Conservation (phyloP, 2,888 invertebrate genomes). For the Athalia rosae region DNA sequence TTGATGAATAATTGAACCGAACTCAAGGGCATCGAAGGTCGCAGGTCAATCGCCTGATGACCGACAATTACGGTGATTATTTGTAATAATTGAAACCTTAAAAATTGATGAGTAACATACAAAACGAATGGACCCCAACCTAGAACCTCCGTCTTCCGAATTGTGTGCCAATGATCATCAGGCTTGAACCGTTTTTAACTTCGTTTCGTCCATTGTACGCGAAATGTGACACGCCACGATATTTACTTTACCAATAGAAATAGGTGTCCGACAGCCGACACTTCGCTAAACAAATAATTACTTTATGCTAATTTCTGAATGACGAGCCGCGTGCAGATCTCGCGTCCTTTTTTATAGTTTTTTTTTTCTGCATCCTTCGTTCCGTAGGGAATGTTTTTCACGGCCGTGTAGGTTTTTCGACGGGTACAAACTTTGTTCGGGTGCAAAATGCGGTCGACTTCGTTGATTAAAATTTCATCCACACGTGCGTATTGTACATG, state of each 20-base stretch:
- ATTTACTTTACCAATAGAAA: not conserved
- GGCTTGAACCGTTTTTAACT: not conserved
- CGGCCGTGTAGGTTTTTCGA: slow-evolving; percentile 63
- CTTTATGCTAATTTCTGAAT: slow-evolving; percentile 62
- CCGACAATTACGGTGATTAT: too few relatives aligned
- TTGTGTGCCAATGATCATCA: too few relatives aligned
- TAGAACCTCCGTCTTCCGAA: slow-evolving; percentile 36
- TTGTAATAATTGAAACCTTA: too few relatives aligned
- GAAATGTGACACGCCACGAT: not conserved
- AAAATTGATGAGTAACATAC: too few relatives aligned
- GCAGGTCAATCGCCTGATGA: too few relatives aligned
- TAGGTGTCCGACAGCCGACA: not conserved
- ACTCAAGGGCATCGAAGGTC: too few relatives aligned
- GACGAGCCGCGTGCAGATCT: slow-evolving; percentile 49
- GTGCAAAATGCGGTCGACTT: slow-evolving; percentile 57
- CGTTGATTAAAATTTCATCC: slow-evolving; percentile 65
- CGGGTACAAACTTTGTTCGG: slow-evolving; percentile 63
- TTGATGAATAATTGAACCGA: too few relatives aligned
- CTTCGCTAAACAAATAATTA: slow-evolving; percentile 56
- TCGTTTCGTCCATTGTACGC: slow-evolving; percentile 10
- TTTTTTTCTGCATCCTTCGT: slow-evolving; percentile 53
- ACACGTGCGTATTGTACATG: slow-evolving; percentile 37
- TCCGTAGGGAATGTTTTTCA: slow-evolving; percentile 58
- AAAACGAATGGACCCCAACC: too few relatives aligned
- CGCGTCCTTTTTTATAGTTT: slow-evolving; percentile 59